These are phyloP conservation scores for Atethmia centrago DNA, from an alignment of 2,888 invertebrate genomes.

Conservation along the genomic window DNA sequence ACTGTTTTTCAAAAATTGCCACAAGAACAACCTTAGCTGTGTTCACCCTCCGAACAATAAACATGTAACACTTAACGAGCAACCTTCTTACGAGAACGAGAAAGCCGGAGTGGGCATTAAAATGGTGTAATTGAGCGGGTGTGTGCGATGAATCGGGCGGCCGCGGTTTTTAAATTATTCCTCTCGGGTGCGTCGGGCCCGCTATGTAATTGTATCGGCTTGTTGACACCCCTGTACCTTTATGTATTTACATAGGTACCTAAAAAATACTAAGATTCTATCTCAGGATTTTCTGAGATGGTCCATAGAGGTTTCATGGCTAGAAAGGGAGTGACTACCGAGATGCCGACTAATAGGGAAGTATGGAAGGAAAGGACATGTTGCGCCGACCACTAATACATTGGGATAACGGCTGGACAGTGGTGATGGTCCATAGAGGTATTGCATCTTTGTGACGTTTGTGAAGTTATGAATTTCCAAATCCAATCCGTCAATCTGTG, in stretches of 20 bases:
- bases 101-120: constrained; percentile 58
- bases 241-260: constrained; percentile 13
- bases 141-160: constrained; percentile 60
- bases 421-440: not conserved
- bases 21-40: constrained; percentile 22
- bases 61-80: constrained; percentile 55
- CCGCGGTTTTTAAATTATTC: constrained; percentile 68
- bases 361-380: too few relatives aligned
- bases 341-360: too few relatives aligned
- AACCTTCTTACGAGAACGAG: constrained; percentile 43
- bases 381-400: too few relatives aligned
- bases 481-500: not conserved
- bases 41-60: constrained; percentile 51
- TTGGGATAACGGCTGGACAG: too few relatives aligned
- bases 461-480: not conserved
- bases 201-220: constrained; percentile 49
- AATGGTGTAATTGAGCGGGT: constrained; percentile 62
- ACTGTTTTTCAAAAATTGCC: constrained; percentile 14
- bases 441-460: not conserved
- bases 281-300: not conserved
- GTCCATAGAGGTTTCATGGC: not conserved
- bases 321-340: too few relatives aligned
- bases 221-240: constrained; percentile 37
- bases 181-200: constrained; percentile 54
- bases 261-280: not conserved